Evolutionary conservation across 2,113 vertebrate genomes (phyloP).

Genomic region (Ginglymostoma cirratum): DNA sequence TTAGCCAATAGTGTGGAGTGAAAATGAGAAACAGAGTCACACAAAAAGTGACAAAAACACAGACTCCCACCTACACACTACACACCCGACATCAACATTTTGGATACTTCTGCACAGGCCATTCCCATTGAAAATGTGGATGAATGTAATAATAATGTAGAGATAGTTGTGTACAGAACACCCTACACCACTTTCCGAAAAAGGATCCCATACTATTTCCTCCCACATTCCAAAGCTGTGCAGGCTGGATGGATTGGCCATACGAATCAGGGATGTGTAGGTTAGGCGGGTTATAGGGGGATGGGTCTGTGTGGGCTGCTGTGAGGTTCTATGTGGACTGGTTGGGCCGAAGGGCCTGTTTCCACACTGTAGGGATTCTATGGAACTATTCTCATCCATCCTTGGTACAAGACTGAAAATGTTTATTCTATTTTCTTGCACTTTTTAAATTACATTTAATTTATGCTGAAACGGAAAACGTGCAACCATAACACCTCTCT

Average conservation of each 20-base stretch:
- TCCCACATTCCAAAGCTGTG: too few species aligned
- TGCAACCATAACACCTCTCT: not conserved
- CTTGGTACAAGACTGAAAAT: not conserved
- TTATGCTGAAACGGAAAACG: not conserved
- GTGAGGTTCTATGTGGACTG: too few species aligned
- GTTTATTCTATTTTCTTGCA: not conserved
- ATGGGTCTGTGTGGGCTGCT: too few species aligned
- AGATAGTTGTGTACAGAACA: not conserved
- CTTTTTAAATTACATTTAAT: not conserved
- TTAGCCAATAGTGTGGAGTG: not conserved
- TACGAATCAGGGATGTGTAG: too few species aligned
- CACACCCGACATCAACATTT: not conserved
- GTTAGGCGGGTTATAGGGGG: too few species aligned
- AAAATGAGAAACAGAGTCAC: not conserved
- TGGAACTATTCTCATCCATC: not conserved
- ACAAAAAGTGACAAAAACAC: not conserved
- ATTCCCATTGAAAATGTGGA: not conserved
- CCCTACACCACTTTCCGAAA: not conserved
- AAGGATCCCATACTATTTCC: not conserved
- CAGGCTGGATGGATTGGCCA: too few species aligned
- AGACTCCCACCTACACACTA: not conserved
- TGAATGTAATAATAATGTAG: not conserved
- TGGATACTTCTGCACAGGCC: not conserved
- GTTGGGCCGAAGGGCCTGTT: too few species aligned
- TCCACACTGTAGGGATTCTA: too few species aligned